phyloP scores from a whole-genome alignment of 2,888 invertebrate genomes.

The Drosophila bunnanda region DNA sequence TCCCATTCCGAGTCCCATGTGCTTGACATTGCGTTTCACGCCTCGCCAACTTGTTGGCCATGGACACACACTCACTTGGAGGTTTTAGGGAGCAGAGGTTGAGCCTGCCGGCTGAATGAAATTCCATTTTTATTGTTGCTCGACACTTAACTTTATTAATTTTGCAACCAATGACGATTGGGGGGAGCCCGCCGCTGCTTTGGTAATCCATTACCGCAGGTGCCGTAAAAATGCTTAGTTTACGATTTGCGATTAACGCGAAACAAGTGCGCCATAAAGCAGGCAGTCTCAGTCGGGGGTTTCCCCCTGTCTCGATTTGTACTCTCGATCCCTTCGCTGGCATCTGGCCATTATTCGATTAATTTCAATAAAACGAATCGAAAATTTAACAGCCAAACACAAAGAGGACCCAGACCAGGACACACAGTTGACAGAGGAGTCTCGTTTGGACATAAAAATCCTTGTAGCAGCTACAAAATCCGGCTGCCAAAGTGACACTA shows the following conservation, averaged over 20 bases:
- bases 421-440: constrained; percentile 37
- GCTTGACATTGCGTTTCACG: constrained; percentile 73
- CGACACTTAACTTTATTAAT: constrained; percentile 81
- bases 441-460: constrained; percentile 48
- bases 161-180: constrained; percentile 72
- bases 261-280: constrained; percentile 80
- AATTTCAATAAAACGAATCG: constrained; percentile 74
- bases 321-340: constrained; percentile 7
- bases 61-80: constrained; percentile 17
- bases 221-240: constrained; percentile 81
- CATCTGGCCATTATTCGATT: constrained; percentile 68
- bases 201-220: constrained; percentile 79
- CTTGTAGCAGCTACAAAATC: constrained; percentile 40
- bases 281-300: constrained; percentile 35
- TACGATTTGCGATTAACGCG: constrained; percentile 80
- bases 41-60: constrained; percentile 63
- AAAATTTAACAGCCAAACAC: constrained; percentile 52
- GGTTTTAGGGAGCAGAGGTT: constrained; percentile 1
- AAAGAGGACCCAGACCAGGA: constrained; percentile 1
- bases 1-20: constrained; percentile 21
- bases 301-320: constrained; percentile 19
- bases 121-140: constrained; percentile 76
- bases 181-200: constrained; percentile 21
- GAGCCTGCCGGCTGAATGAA: constrained; percentile 45
- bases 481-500: constrained; percentile 44